phyloP scores from a whole-genome alignment of 2,888 invertebrate species.

The Vesta saturnalis region DNA sequence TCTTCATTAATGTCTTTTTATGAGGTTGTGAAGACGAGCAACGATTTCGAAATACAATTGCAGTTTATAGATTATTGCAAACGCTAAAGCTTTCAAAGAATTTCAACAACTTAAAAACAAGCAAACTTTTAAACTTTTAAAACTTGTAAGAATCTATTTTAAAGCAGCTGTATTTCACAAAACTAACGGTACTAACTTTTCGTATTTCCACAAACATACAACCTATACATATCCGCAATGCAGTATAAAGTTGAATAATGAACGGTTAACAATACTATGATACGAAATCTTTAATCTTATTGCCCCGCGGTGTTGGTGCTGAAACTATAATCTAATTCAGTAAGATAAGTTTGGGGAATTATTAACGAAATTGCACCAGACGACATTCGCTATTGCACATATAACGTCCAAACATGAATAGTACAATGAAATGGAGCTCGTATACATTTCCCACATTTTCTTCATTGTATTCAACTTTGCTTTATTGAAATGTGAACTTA shows the following conservation, averaged over 20 bases:
- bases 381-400: background rate
- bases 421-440: background rate
- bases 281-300: slow-evolving; percentile 26
- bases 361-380: slow-evolving; percentile 20
- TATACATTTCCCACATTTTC: slow-evolving; percentile 1
- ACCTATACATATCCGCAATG: slow-evolving; percentile 26
- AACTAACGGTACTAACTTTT: slow-evolving; percentile 24
- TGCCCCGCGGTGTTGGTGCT: slow-evolving; percentile 3
- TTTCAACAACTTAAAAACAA: slow-evolving; percentile 35
- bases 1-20: slow-evolving; percentile 14
- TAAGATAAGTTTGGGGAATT: slow-evolving; percentile 27
- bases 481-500: no score
- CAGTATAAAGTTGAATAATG: slow-evolving; percentile 21
- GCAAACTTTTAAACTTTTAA: slow-evolving; percentile 25
- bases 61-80: slow-evolving; percentile 33
- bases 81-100: slow-evolving; percentile 30
- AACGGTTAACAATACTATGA: slow-evolving; percentile 17
- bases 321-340: slow-evolving; percentile 24
- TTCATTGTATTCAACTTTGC: slow-evolving; percentile 13
- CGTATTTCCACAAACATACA: slow-evolving; percentile 23
- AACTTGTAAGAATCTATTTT: slow-evolving; percentile 23
- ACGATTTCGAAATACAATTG: slow-evolving; percentile 25
- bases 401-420: slow-evolving; percentile 1
- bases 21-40: slow-evolving; percentile 11
- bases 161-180: slow-evolving; percentile 25